A percentile compares a stretch with the other conserved stretches of the same genome.
Conservation (phyloP, 2,113 vertebrate species). For the Syrmaticus mikado region DNA sequence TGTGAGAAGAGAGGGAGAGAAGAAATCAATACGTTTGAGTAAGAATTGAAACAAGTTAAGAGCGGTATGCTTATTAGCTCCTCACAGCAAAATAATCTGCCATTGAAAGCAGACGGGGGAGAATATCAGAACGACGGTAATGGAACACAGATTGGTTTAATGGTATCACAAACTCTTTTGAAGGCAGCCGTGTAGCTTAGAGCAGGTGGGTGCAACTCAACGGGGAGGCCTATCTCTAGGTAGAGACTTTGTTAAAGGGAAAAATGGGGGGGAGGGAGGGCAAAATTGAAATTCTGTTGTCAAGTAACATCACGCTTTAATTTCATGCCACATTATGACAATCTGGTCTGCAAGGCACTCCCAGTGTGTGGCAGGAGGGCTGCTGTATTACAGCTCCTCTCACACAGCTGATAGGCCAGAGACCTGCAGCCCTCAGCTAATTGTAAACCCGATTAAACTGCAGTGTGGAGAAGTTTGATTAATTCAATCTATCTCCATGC, state of each 20-base stretch:
- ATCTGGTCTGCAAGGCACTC: slow-evolving; percentile 60
- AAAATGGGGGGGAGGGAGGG: background rate
- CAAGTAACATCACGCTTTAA: slow-evolving; percentile 66
- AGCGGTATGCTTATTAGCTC: slow-evolving; percentile 53
- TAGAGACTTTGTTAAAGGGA: slow-evolving; percentile 18
- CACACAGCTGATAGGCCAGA: slow-evolving; percentile 38
- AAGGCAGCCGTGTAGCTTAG: slow-evolving; percentile 39
- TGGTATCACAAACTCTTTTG: slow-evolving; percentile 37
- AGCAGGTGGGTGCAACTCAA: slow-evolving; percentile 31
- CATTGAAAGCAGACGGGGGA: slow-evolving; percentile 21
- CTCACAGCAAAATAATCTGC: slow-evolving; percentile 53
- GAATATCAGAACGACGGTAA: background rate
- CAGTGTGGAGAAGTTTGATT: slow-evolving; percentile 66
- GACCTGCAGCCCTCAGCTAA: slow-evolving; percentile 49
- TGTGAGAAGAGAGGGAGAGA: background rate
- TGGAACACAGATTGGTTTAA: slow-evolving; percentile 45
- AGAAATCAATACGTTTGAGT: background rate
- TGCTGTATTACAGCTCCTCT: slow-evolving; percentile 30
- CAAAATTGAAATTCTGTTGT: slow-evolving; percentile 60
- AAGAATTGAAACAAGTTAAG: slow-evolving; percentile 63
- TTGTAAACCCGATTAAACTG: slow-evolving; percentile 63
- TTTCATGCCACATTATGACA: slow-evolving; percentile 76
- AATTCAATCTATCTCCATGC: slow-evolving; percentile 49
- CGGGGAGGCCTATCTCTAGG: background rate
- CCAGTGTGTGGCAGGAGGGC: slow-evolving; percentile 33